A percentile compares a stretch with the other conserved stretches of the same genome.
Evolutionary conservation across 2,888 invertebrate genomes (phyloP).

Genomic region (Timandra comae): DNA sequence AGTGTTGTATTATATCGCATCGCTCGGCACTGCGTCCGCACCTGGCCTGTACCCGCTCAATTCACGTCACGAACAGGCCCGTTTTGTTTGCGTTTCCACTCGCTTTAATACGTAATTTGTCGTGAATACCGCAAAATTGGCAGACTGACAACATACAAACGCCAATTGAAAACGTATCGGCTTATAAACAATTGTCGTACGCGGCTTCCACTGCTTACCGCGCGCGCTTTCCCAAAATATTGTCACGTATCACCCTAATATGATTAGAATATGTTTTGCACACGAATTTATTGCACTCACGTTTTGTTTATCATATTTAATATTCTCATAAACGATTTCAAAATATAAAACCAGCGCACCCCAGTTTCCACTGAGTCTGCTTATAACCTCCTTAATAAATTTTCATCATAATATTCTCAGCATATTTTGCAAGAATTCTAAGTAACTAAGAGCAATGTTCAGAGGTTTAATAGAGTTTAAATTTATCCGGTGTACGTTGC

Average conservation of each 20-base stretch:
- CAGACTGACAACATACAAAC: constrained; percentile 55
- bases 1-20: constrained; percentile 18
- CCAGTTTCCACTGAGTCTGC: no score
- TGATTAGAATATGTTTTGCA: background rate
- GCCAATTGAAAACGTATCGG: constrained; percentile 65
- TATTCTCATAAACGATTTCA: no score
- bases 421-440: constrained; percentile 2
- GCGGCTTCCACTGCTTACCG: background rate
- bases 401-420: background rate
- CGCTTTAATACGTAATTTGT: constrained; percentile 75
- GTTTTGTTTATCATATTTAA: constrained; percentile 1
- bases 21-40: constrained; percentile 25
- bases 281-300: background rate
- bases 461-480: background rate
- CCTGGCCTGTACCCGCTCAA: constrained; percentile 44
- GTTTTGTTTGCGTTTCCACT: constrained; percentile 73
- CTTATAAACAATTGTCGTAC: constrained; percentile 37
- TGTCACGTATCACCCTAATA: background rate
- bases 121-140: constrained; percentile 72
- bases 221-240: background rate
- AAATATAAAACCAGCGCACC: no score
- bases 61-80: constrained; percentile 72
- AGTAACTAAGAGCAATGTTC: background rate
- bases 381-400: no score
- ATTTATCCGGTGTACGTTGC: constrained; percentile 1